Percentiles rank a stretch among this genome's conserved stretches.
Conservation (phyloP, 1,140 invertebrate species). For the Brachionus rotundiformis region DNA sequence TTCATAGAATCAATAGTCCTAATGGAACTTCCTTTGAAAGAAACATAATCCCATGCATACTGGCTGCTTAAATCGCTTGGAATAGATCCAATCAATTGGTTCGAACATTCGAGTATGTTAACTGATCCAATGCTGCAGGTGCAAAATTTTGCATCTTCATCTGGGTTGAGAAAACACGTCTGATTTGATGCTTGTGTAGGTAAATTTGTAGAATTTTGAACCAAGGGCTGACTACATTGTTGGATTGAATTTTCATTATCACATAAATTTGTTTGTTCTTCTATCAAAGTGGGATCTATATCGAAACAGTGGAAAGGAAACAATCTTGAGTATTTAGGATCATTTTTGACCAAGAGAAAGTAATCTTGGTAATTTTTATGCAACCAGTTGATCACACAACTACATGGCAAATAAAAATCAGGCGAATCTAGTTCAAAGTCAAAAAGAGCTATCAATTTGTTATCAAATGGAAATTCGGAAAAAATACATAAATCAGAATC, state of each 20-base stretch:
- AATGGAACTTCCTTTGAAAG: constrained; percentile 32
- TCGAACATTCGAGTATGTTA: constrained; percentile 15
- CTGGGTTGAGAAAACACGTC: neutral
- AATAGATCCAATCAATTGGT: neutral
- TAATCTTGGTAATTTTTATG: constrained; percentile 3
- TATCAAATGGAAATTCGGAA: constrained; percentile 33
- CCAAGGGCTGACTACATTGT: neutral
- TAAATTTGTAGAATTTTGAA: neutral
- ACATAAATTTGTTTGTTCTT: constrained; percentile 16
- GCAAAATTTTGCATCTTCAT: constrained; percentile 16
- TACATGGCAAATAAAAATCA: constrained; percentile 31
- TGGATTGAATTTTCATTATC: neutral
- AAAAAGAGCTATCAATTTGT: neutral
- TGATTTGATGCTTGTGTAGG: neutral
- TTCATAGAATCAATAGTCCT: neutral
- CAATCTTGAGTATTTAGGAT: neutral
- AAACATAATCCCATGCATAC: constrained; percentile 2
- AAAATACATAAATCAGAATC: constrained; percentile 35
- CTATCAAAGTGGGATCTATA: neutral
- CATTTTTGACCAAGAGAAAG: neutral
- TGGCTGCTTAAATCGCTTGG: neutral
- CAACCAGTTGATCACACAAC: constrained; percentile 32
- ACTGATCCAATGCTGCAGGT: neutral
- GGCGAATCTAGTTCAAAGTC: neutral
- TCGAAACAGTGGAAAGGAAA: constrained; percentile 44